Percentiles rank a stretch among this genome's conserved stretches.
Conservation (phyloP, 2,888 invertebrate genomes). For the Notodonta ziczac region DNA sequence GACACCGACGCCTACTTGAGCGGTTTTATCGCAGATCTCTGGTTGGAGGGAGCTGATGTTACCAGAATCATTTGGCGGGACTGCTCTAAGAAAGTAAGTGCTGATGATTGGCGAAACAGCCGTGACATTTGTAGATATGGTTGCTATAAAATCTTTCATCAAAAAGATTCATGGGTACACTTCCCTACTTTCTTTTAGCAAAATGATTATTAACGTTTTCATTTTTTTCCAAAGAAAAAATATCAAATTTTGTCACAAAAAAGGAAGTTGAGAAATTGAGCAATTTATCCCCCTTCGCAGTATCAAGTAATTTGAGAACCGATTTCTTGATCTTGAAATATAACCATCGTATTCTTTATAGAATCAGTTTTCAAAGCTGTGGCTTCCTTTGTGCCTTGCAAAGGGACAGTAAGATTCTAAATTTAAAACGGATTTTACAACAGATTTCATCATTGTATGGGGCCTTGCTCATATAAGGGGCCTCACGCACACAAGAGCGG, state of each 20-base stretch:
- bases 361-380: conserved; percentile 3
- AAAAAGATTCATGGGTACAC: no score
- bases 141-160: no score
- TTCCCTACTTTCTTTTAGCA: no score
- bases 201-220: neutral
- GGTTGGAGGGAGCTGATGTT: conserved; percentile 77
- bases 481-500: no score
- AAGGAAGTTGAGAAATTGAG: neutral
- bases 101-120: no score
- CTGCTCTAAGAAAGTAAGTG: conserved; percentile 76
- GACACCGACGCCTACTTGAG: conserved; percentile 69
- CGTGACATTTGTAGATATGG: no score
- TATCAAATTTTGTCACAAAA: conserved; percentile 2
- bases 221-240: neutral
- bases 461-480: no score
- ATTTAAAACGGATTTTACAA: neutral
- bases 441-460: neutral
- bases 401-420: neutral
- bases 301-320: conserved; percentile 11
- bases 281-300: neutral
- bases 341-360: neutral
- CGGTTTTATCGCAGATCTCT: conserved; percentile 73
- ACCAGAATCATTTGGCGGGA: conserved; percentile 77
- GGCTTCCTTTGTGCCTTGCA: neutral
- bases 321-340: conserved; percentile 3